Conservation (phyloP, 2,113 vertebrate species). For the Pseudorhombus dupliciocellatus region DNA sequence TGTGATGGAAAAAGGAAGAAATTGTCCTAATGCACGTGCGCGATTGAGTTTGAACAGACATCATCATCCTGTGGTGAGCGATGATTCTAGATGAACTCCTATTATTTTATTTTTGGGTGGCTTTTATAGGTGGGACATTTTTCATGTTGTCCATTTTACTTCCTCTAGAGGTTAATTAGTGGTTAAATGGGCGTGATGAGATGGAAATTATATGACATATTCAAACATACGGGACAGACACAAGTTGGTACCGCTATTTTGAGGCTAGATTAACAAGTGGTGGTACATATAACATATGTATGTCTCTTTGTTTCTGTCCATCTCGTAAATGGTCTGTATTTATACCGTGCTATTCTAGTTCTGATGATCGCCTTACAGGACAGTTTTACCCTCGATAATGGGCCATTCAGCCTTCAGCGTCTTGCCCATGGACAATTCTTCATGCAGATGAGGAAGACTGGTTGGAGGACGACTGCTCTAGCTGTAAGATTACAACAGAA, state of each 20-base stretch:
- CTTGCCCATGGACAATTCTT: too few relatives aligned
- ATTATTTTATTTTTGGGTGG: slow-evolving; percentile 66
- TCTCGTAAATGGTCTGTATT: neutral
- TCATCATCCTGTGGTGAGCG: slow-evolving; percentile 64
- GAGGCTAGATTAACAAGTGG: slow-evolving; percentile 33
- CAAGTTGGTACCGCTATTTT: slow-evolving; percentile 31
- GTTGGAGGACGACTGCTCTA: too few relatives aligned
- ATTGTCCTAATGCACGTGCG: slow-evolving; percentile 71
- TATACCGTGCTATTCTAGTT: too few relatives aligned
- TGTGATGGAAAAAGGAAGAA: slow-evolving; percentile 79
- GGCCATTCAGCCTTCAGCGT: too few relatives aligned
- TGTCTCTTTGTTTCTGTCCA: neutral
- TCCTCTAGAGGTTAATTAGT: slow-evolving; percentile 55
- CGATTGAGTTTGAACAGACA: slow-evolving; percentile 81
- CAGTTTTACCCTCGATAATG: too few relatives aligned
- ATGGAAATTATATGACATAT: slow-evolving; percentile 57
- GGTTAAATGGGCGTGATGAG: slow-evolving; percentile 19
- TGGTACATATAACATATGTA: slow-evolving; percentile 17
- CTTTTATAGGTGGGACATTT: slow-evolving; percentile 48
- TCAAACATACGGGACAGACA: slow-evolving; percentile 38
- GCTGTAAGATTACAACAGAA: neutral
- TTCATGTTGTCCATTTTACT: slow-evolving; percentile 69
- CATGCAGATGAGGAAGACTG: too few relatives aligned
- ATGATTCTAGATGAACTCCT: slow-evolving; percentile 69
- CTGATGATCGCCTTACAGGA: too few relatives aligned